A percentile compares a stretch with the other conserved stretches of the same genome.
Conservation (phyloP, 2,113 vertebrate species). For the Galbula dea region DNA sequence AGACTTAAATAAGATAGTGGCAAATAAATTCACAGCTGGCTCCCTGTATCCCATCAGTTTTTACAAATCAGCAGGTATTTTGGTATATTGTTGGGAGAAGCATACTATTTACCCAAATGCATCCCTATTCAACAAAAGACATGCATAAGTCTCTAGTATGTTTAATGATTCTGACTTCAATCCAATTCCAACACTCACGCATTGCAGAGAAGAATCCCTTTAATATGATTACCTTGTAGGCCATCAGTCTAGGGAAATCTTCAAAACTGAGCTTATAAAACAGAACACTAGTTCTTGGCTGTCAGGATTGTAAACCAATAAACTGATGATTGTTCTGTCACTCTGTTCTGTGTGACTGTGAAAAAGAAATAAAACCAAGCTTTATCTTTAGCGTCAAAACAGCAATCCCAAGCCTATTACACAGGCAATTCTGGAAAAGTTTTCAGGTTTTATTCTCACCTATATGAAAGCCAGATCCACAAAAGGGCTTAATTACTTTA, state of each 20-base stretch:
- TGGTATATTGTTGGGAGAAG: neutral
- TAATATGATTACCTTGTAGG: slow-evolving; percentile 4
- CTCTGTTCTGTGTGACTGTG: neutral
- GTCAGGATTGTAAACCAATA: neutral
- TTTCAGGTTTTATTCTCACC: slow-evolving; percentile 14
- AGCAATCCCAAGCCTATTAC: neutral
- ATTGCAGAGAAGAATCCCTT: neutral
- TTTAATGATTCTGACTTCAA: neutral
- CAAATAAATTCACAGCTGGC: neutral
- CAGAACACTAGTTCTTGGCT: neutral
- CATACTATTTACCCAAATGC: too few species aligned
- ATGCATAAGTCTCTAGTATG: neutral
- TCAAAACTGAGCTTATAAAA: neutral
- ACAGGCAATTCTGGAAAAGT: neutral
- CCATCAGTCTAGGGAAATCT: neutral
- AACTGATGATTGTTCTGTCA: neutral
- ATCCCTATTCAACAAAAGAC: too few species aligned
- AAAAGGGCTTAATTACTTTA: slow-evolving; percentile 23
- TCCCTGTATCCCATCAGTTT: neutral
- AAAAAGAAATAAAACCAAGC: neutral
- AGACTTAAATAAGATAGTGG: neutral
- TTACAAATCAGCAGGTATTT: neutral
- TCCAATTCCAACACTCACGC: neutral
- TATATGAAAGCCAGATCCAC: neutral
- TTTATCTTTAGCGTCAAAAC: neutral